A percentile compares a stretch with the other conserved stretches of the same genome.
Conservation (phyloP, 1,140 invertebrate genomes). For the Metaphire vulgaris region DNA sequence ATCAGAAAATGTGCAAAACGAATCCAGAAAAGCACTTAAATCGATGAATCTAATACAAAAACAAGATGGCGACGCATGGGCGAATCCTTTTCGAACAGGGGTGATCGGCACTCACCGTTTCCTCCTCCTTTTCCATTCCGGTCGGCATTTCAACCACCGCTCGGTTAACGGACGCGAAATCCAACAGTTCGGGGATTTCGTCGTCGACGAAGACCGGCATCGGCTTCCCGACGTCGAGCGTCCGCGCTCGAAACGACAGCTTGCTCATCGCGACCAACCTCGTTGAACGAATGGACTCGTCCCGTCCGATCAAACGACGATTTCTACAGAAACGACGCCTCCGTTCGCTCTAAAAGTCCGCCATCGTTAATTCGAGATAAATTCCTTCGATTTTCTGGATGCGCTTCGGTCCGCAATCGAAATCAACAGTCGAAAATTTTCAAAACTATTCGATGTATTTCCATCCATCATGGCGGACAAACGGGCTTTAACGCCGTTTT, state of each 20-base stretch:
- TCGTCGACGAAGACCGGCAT: constrained; percentile 95
- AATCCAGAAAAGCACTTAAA: too few relatives aligned
- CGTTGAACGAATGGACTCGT: constrained; percentile 22
- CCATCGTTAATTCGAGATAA: too few relatives aligned
- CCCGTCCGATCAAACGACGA: too few relatives aligned
- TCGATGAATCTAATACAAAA: too few relatives aligned
- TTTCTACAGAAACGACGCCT: too few relatives aligned
- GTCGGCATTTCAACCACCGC: constrained; percentile 98
- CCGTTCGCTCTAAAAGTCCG: too few relatives aligned
- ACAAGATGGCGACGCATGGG: constrained; percentile 18
- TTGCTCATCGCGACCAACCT: constrained; percentile 59
- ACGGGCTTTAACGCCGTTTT: too few relatives aligned
- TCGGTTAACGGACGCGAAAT: constrained; percentile 95
- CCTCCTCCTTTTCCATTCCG: constrained; percentile 99
- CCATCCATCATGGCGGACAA: neutral
- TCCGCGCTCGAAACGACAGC: constrained; percentile 94
- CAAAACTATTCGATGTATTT: neutral
- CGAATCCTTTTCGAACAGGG: constrained; percentile 25
- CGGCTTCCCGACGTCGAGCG: constrained; percentile 93
- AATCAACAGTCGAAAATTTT: too few relatives aligned
- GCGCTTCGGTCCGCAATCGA: too few relatives aligned
- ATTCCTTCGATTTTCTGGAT: too few relatives aligned
- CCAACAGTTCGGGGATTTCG: constrained; percentile 91
- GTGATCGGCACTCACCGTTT: constrained; percentile 76
- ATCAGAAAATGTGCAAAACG: too few relatives aligned